Base-by-base conservation (phyloP, 2,888 invertebrate species). In the Linhomoeus sp. region DNA sequence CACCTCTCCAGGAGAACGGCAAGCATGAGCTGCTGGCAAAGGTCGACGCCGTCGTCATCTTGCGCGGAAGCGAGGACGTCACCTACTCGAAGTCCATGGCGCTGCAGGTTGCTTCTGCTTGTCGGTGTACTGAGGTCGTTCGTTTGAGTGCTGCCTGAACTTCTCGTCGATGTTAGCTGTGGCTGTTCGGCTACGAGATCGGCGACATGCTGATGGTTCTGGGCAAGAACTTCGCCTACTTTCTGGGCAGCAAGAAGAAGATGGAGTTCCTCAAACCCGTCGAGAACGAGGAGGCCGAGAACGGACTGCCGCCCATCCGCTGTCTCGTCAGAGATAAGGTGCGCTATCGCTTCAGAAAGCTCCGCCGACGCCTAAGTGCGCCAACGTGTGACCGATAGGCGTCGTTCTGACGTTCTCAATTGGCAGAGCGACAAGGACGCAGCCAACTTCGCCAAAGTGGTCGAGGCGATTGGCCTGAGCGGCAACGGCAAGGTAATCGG, bases 61-160 rank as follows among this genome's bases (percentile, higher is more conserved):
- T 82, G 42, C 86, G 90, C 50, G 92, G 92, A 47, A 79, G 80
- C 14, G 88, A 92, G 64, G 90, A 92, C 59, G 79, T 84, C 53
- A 78, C 90, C 44, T 97, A 97, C 70, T 85, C 87, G 67, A 97
- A 97, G 71, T 88, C 92, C 3, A 83, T 82, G 55, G 81, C 94
- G 20, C 71, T 94, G 54, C 92, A 94, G 76, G 83, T 82, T 49
- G 42, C 51, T 46, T 36, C 41, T 20, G 23, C 20, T 12, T 1
- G 29, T 12, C 29, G 29, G n/a, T n/a, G n/a, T n/a, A n/a, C n/a
- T n/a, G n/a, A n/a, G n/a, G n/a, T n/a, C n/a, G n/a, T n/a, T n/a
- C n/a, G n/a, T n/a, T n/a, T n/a, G n/a, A n/a, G n/a, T n/a, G n/a
- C n/a, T 12, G 29, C 29, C 5, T 12, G 29, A 29, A 5, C 5